Evolutionary conservation across 53 echinoderm and acorn worm species (phyloP).

Genomic region (Crossaster papposus): DNA sequence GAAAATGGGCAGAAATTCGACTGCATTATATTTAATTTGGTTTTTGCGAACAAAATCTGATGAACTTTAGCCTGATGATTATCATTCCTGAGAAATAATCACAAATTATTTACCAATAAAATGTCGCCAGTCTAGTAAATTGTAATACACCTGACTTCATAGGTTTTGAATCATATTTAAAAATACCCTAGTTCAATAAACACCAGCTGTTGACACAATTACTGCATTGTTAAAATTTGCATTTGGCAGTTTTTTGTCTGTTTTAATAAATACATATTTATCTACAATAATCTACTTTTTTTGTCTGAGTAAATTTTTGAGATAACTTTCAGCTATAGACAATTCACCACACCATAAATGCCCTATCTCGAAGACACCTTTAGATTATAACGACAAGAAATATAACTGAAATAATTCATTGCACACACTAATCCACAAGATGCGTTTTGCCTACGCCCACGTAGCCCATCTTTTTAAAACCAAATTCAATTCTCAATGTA

Average conservation of each 20-base stretch:
- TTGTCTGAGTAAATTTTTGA: background rate
- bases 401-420: no score
- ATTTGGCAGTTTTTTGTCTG: background rate
- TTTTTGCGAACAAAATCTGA: no score
- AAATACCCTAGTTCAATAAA: background rate
- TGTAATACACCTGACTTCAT: background rate
- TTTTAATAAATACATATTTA: constrained; percentile 1
- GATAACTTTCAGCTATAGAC: background rate
- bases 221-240: background rate
- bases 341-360: background rate
- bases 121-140: background rate
- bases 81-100: no score
- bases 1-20: no score
- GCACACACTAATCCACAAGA: no score
- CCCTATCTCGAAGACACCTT: background rate
- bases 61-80: no score
- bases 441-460: no score
- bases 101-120: background rate
- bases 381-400: background rate
- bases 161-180: background rate
- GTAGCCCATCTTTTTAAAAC: no score
- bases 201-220: background rate
- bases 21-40: no score
- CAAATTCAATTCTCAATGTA: no score
- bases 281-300: background rate